Evolutionary conservation across 1,140 invertebrate genomes (phyloP).

Genomic region (Protaetia brevitarsis): DNA sequence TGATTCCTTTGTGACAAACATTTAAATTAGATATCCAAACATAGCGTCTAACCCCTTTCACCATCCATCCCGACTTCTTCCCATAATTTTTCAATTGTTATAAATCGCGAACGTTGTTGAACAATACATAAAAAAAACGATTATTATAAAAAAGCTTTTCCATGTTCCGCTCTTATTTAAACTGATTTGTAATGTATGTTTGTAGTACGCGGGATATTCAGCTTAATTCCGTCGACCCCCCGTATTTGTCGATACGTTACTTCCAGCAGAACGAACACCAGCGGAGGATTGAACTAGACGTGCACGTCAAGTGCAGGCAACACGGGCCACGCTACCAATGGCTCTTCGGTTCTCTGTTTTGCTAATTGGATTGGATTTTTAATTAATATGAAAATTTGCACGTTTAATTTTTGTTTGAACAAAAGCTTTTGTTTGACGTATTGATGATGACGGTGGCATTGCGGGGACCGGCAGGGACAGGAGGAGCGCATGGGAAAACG

Average conservation of each 20-base stretch:
- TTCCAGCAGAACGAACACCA: conserved; percentile 33
- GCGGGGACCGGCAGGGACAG: background rate
- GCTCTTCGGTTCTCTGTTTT: conserved; percentile 36
- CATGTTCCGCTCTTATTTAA: background rate
- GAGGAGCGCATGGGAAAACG: background rate
- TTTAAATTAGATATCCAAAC: too few relatives aligned
- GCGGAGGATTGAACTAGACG: conserved; percentile 42
- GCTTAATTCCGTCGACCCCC: conserved; percentile 28
- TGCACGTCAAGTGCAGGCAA: conserved; percentile 47
- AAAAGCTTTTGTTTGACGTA: conserved; percentile 29
- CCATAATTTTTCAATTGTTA: too few relatives aligned
- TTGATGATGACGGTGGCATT: conserved; percentile 21
- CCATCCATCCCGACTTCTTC: too few relatives aligned
- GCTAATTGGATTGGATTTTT: conserved; percentile 49
- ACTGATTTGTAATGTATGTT: conserved; percentile 1
- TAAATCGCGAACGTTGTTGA: too few relatives aligned
- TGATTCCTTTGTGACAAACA: too few relatives aligned
- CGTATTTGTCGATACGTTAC: conserved; percentile 33
- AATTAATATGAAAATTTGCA: conserved; percentile 48
- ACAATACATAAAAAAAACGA: background rate
- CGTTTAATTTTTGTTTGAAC: conserved; percentile 32
- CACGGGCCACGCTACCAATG: conserved; percentile 38
- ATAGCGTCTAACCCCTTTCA: too few relatives aligned
- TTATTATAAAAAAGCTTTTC: background rate
- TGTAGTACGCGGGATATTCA: background rate